A percentile compares a stretch with the other conserved stretches of the same genome.
Evolutionary conservation across 1,140 invertebrate species (phyloP).

Genomic region (Diorhabda carinulata): DNA sequence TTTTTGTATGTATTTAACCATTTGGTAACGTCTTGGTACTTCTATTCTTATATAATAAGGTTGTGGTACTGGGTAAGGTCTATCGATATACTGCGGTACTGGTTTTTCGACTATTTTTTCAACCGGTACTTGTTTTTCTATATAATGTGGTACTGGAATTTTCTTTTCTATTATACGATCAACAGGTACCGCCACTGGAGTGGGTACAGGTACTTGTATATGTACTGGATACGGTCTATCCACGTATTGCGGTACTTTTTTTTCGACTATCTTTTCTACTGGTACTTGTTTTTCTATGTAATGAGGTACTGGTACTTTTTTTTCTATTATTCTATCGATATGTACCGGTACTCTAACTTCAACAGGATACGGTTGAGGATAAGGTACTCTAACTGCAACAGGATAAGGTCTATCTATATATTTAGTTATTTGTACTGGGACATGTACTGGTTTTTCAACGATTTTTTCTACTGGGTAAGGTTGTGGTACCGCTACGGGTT

Average conservation of each 20-base stretch:
- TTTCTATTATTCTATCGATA: conserved; percentile 37
- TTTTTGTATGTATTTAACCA: conserved; percentile 41
- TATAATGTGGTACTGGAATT: conserved; percentile 31
- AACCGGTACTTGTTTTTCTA: conserved; percentile 37
- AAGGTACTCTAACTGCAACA: conserved; percentile 52
- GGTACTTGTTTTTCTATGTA: conserved; percentile 35
- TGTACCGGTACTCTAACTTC: conserved; percentile 33
- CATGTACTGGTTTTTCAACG: conserved; percentile 52
- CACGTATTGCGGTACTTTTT: conserved; percentile 32
- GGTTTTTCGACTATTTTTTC: conserved; percentile 38
- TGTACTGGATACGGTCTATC: conserved; percentile 40
- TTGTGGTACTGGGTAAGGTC: conserved; percentile 36
- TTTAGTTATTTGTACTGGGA: conserved; percentile 52
- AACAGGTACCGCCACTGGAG: conserved; percentile 37
- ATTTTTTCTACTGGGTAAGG: conserved; percentile 53
- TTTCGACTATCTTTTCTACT: conserved; percentile 50
- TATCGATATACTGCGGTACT: conserved; percentile 27
- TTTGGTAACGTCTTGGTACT: conserved; percentile 31
- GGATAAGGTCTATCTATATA: conserved; percentile 55
- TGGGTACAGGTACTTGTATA: conserved; percentile 33
- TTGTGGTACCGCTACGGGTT: conserved; percentile 45
- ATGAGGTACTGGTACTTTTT: conserved; percentile 32
- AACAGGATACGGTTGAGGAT: conserved; percentile 47
- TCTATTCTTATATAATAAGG: conserved; percentile 23
- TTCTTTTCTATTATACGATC: conserved; percentile 37